These are phyloP conservation scores for Bellardia bayeri DNA, from an alignment of 2,888 invertebrate genomes.

Conservation along the genomic window DNA sequence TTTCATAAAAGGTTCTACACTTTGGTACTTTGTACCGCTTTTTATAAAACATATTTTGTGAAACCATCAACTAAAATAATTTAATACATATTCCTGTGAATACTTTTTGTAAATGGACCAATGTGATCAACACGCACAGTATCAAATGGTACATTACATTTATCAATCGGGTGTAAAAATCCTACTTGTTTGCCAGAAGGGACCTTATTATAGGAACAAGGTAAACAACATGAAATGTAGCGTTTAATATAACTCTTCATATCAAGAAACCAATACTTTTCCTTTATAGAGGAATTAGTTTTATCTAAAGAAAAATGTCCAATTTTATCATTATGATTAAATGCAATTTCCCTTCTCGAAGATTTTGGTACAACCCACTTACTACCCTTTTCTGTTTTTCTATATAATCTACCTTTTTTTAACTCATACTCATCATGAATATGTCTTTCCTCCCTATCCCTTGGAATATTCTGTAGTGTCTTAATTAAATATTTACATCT, in stretches of 20 bases:
- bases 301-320: constrained; percentile 18
- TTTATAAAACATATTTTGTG: neutral
- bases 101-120: neutral
- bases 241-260: constrained; percentile 28
- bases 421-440: constrained; percentile 13
- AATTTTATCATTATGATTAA: constrained; percentile 24
- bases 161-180: constrained; percentile 4
- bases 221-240: constrained; percentile 17
- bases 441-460: neutral
- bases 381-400: constrained; percentile 21
- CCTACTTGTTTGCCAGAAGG: constrained; percentile 9
- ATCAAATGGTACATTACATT: constrained; percentile 10
- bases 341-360: constrained; percentile 14
- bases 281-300: constrained; percentile 12
- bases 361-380: constrained; percentile 20
- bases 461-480: neutral
- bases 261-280: constrained; percentile 24
- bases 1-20: constrained; percentile 16
- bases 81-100: constrained; percentile 1
- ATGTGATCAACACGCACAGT: constrained; percentile 11
- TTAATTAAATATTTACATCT: constrained; percentile 31
- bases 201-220: constrained; percentile 14
- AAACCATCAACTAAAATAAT: neutral
- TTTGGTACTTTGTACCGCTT: neutral
- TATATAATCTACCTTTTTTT: constrained; percentile 10